Evolutionary conservation across 2,888 invertebrate genomes (phyloP).

Genomic region (Tenthredo mesomela): DNA sequence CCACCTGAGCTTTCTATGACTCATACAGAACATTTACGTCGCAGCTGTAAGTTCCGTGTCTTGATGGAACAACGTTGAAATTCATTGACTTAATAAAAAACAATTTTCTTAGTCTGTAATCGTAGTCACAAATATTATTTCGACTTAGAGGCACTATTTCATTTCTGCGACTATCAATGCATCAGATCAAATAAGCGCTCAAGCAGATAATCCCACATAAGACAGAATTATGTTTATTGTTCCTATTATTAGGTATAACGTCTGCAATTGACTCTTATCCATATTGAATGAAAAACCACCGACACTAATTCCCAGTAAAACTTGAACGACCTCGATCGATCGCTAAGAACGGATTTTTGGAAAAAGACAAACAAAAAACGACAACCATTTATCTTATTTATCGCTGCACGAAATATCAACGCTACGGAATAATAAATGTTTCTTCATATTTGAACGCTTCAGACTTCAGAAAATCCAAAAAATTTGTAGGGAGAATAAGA

Average conservation of each 20-base stretch:
- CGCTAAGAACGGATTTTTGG: background rate
- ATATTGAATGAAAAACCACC: background rate
- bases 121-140: background rate
- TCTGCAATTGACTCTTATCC: background rate
- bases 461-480: too few relatives aligned
- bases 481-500: background rate
- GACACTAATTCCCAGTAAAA: background rate
- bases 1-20: background rate
- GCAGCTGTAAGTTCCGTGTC: background rate
- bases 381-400: background rate
- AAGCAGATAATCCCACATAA: background rate
- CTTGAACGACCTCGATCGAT: background rate
- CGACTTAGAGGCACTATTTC: background rate
- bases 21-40: background rate
- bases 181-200: background rate
- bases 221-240: background rate
- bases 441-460: too few relatives aligned
- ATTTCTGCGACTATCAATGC: background rate
- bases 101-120: background rate
- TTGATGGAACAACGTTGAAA: background rate
- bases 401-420: background rate
- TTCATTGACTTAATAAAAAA: too few relatives aligned
- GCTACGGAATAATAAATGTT: too few relatives aligned
- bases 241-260: background rate
- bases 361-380: background rate